phyloP scores from a whole-genome alignment of 92 coral and sea anemone species.

The Nematostella vectensis region DNA sequence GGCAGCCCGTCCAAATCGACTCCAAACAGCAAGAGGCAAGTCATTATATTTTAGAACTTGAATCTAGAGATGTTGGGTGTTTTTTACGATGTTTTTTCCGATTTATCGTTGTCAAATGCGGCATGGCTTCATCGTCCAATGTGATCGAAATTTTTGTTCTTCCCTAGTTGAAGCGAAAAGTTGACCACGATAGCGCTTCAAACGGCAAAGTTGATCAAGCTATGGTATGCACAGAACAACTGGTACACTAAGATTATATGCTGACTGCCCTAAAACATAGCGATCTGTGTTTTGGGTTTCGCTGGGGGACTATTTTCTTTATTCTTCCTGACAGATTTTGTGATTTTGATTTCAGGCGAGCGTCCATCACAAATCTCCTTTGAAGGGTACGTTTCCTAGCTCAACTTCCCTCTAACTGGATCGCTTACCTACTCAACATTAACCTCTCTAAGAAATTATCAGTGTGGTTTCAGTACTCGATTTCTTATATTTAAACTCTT shows the following conservation, averaged over 20 bases:
- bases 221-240: slow-evolving; percentile 34
- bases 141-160: slow-evolving; percentile 11
- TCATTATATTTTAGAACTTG: neutral
- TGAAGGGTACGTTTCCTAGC: too few species aligned
- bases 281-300: too few species aligned
- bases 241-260: neutral
- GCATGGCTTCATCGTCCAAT: neutral
- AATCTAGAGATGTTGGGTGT: slow-evolving; percentile 4
- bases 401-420: too few species aligned
- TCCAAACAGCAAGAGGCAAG: slow-evolving; percentile 46
- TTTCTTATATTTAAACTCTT: too few species aligned
- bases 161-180: slow-evolving; percentile 54
- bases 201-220: slow-evolving; percentile 31
- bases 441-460: too few species aligned
- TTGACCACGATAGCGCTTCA: slow-evolving; percentile 36
- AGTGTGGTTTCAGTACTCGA: too few species aligned
- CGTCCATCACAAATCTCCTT: too few species aligned
- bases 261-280: neutral
- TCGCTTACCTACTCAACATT: too few species aligned
- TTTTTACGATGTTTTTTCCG: neutral
- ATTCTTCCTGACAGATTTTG: too few species aligned
- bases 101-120: neutral
- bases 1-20: slow-evolving; percentile 43
- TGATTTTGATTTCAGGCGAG: too few species aligned
- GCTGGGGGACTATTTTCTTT: too few species aligned